These are phyloP conservation scores for Struthio camelus DNA, from an alignment of 2,113 vertebrate species.

Conservation along the genomic window DNA sequence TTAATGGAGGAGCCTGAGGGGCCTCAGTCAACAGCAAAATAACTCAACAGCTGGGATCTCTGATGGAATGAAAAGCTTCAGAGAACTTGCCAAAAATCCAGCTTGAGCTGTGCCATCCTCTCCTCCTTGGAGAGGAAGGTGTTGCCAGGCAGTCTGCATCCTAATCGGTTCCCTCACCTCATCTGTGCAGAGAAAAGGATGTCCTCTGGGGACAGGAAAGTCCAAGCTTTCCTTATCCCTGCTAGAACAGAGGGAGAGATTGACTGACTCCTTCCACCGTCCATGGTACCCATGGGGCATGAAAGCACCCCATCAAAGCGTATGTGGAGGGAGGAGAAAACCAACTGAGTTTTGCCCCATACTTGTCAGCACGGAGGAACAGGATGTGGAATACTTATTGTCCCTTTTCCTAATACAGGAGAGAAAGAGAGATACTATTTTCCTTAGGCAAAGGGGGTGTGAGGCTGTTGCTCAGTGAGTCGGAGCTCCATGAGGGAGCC, in stretches of 20 bases:
- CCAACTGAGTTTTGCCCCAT: neutral
- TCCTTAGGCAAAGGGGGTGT: neutral
- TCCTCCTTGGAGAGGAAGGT: neutral
- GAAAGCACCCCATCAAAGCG: neutral
- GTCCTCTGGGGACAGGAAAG: neutral
- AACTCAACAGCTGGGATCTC: neutral
- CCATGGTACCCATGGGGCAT: accelerated
- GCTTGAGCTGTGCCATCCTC: accelerated
- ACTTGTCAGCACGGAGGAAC: neutral
- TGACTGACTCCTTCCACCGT: neutral
- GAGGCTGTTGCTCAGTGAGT: neutral
- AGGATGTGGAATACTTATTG: neutral
- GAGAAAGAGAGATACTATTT: neutral
- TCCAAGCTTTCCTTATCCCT: too few relatives aligned
- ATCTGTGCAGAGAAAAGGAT: too few relatives aligned
- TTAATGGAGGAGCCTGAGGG: neutral
- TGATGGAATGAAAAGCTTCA: neutral
- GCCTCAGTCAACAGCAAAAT: neutral
- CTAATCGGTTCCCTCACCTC: neutral
- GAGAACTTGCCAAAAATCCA: neutral
- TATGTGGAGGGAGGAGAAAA: neutral
- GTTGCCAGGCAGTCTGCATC: constrained; percentile 4
- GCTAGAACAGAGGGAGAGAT: accelerated
- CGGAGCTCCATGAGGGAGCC: accelerated
- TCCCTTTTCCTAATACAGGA: neutral